Conservation (phyloP, 2,888 invertebrate genomes). For the Silvanus unidentatus region DNA sequence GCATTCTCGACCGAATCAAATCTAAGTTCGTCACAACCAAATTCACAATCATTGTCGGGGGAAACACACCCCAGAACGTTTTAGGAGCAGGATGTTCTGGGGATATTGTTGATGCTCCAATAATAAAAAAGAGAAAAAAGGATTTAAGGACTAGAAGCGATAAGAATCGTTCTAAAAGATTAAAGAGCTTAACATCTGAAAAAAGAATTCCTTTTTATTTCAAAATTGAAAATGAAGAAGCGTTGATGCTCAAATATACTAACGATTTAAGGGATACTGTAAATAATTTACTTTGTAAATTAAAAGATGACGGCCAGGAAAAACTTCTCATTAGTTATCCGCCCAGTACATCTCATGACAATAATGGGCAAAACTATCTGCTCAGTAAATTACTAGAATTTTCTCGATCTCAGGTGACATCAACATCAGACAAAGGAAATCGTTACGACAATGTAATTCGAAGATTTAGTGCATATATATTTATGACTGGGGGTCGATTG, state of each 20-base stretch:
- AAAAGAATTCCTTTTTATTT: neutral
- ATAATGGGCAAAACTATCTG: neutral
- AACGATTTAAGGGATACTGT: neutral
- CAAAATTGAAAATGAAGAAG: neutral
- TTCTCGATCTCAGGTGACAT: neutral
- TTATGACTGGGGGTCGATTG: slow-evolving; percentile 17
- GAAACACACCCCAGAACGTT: neutral
- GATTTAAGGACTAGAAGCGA: neutral
- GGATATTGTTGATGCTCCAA: neutral
- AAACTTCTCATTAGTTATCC: neutral
- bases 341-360: neutral
- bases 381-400: neutral
- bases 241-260: neutral
- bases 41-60: too few species aligned
- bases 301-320: neutral
- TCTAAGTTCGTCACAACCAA: neutral
- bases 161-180: neutral
- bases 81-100: neutral
- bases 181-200: neutral
- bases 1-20: neutral
- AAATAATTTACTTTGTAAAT: neutral
- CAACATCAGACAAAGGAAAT: neutral
- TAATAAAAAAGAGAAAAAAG: neutral
- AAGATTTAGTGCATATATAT: slow-evolving; percentile 9
- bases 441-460: neutral